Evolutionary conservation across 2,113 vertebrate species (phyloP), one percentile per base, ranked within the genome.

Genomic region (Lagenorhynchus albirostris): DNA sequence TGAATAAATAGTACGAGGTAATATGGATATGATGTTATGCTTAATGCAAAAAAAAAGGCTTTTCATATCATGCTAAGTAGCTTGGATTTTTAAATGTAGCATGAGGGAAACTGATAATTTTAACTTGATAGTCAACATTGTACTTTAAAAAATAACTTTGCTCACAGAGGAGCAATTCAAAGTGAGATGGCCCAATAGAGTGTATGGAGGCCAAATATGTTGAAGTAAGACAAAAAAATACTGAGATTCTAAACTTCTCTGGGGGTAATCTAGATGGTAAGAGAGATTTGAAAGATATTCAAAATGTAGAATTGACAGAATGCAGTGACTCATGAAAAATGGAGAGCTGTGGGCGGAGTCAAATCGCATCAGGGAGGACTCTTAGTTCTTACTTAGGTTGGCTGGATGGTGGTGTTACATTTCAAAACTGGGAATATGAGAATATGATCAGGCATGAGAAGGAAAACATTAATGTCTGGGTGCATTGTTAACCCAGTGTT

Each of bases 291-390:
- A 89, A 53, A 17, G 41, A 25, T 47, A 53, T 44, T 84, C 53
- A 74, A 94, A 60, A 23, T 65, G 9, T 9, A 41, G 26, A 73
- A 14, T 26, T n/a, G 50, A 55, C 7, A 92, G 7, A 74, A 41
- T 33, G 4, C 7, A 31, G 1, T 26, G 10, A 68, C 26, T 84
- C 55, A 2, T 60, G 15, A 53, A 31, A 31, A n/a, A 38, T 23
- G 3, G 12, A 38, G 7, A 15, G 6, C n/a, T 38, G 4, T 4
- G 8, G 0, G 5, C 41, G 11, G 25, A 58, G 36, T 47, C 25
- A 77, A 70, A 41, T 1, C 0, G 5, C 23, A 55, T 53, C 50
- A 76, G 7, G 2, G 25, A 18, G 10, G 12, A 62, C 2, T 53
- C 23, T 62, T 63, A 62, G 3, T 21, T 70, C 68, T 89, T 3